Evolutionary conservation across 2,113 vertebrate genomes (phyloP).

Genomic region (Gymnocephalus cernua): DNA sequence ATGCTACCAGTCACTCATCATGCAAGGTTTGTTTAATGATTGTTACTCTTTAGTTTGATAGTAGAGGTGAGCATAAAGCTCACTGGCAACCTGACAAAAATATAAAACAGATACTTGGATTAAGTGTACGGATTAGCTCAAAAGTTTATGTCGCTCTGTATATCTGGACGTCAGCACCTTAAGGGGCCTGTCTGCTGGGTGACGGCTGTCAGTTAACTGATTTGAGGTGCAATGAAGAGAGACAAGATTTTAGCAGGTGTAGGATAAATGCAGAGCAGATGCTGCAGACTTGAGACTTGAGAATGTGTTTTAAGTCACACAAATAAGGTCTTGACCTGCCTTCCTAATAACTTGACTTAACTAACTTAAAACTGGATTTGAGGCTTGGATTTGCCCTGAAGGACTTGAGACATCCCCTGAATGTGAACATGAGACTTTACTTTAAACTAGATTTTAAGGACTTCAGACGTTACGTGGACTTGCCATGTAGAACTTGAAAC

Average conservation of each 20-base stretch:
- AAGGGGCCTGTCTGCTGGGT: neutral
- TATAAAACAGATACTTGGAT: neutral
- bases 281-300: neutral
- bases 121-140: neutral
- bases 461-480: neutral
- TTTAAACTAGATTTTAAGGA: neutral
- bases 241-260: neutral
- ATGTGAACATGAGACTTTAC: neutral
- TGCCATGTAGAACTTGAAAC: neutral
- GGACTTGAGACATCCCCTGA: neutral
- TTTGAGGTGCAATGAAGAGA: neutral
- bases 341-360: neutral
- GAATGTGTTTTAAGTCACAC: too few relatives aligned
- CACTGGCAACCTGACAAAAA: neutral
- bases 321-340: neutral
- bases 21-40: neutral
- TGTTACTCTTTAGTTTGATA: neutral
- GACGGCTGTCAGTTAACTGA: conserved; percentile 8
- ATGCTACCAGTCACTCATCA: neutral
- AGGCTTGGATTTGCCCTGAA: too few relatives aligned
- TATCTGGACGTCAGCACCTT: neutral
- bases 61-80: conserved; percentile 6
- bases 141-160: neutral
- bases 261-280: neutral
- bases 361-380: neutral